Conservation (phyloP, 2,888 invertebrate species). For the Paralinhomoeus sp. region DNA sequence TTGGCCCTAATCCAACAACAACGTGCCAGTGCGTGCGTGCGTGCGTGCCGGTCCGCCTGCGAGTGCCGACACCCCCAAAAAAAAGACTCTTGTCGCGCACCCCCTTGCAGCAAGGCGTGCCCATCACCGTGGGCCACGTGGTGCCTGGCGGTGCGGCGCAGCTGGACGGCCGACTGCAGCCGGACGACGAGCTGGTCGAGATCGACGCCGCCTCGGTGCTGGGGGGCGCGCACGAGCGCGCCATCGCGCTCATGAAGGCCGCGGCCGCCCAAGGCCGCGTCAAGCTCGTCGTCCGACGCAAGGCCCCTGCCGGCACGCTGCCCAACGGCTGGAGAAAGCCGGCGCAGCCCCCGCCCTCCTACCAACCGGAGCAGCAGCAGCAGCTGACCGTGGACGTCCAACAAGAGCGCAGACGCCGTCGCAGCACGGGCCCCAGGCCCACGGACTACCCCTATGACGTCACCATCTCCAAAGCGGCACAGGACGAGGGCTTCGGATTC, state of each 20-base stretch:
- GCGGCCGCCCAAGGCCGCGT: slow-evolving; percentile 70
- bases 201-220: slow-evolving; percentile 60
- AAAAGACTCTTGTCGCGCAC: too few species aligned
- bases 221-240: slow-evolving; percentile 53
- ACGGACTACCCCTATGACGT: slow-evolving; percentile 55
- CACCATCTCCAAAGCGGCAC: slow-evolving; percentile 59
- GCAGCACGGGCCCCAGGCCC: background rate
- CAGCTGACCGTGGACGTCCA: too few species aligned
- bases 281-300: slow-evolving; percentile 47
- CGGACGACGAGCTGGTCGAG: slow-evolving; percentile 77
- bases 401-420: too few species aligned
- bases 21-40: too few species aligned
- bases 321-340: too few species aligned
- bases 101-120: slow-evolving; percentile 12
- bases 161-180: slow-evolving; percentile 61
- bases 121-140: slow-evolving; percentile 78
- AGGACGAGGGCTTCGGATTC: slow-evolving; percentile 93
- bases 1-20: too few species aligned
- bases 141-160: slow-evolving; percentile 85
- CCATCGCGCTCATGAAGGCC: slow-evolving; percentile 68
- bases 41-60: too few species aligned
- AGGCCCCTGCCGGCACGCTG: too few species aligned
- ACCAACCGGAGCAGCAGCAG: too few species aligned
- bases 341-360: too few species aligned
- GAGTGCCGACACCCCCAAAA: too few species aligned